Percentiles rank a stretch among this genome's conserved stretches.
Evolutionary conservation across 2,113 vertebrate species (phyloP).

Genomic region (Xiphophorus couchianus): DNA sequence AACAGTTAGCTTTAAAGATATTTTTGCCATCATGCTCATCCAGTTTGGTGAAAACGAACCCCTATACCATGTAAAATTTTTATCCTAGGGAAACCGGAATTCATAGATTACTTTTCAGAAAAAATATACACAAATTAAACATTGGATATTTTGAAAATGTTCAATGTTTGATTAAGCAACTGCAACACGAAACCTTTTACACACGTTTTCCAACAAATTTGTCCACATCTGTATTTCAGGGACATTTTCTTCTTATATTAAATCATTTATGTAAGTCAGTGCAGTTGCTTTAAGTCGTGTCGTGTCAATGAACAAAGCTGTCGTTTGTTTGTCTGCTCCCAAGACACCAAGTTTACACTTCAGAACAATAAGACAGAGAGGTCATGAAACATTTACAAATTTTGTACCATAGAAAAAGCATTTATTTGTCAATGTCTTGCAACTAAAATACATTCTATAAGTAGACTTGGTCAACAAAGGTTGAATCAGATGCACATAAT

Average conservation of each 20-base stretch:
- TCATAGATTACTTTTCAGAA: no score
- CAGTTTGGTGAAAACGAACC: no score
- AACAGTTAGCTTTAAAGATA: no score
- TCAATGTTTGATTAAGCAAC: no score
- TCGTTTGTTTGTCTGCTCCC: not conserved
- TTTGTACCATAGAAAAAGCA: not conserved
- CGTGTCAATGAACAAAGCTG: not conserved
- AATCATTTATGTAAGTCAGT: not conserved
- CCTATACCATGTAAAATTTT: no score
- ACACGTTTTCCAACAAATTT: no score
- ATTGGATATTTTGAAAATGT: no score
- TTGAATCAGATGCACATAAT: conserved; percentile 61
- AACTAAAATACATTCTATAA: conserved; percentile 57
- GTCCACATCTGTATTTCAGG: no score
- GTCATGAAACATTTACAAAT: not conserved
- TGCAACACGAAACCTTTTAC: no score
- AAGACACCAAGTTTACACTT: not conserved
- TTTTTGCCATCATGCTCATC: no score
- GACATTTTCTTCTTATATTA: not conserved
- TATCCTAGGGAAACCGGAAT: no score
- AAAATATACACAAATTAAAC: no score
- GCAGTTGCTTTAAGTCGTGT: not conserved
- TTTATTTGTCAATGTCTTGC: conserved; percentile 16
- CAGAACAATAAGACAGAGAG: not conserved
- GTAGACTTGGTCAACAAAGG: conserved; percentile 52